Evolutionary conservation across 2,888 invertebrate genomes (phyloP), one percentile per base, ranked within the genome.

Genomic region (Dicranocentrus wangi): DNA sequence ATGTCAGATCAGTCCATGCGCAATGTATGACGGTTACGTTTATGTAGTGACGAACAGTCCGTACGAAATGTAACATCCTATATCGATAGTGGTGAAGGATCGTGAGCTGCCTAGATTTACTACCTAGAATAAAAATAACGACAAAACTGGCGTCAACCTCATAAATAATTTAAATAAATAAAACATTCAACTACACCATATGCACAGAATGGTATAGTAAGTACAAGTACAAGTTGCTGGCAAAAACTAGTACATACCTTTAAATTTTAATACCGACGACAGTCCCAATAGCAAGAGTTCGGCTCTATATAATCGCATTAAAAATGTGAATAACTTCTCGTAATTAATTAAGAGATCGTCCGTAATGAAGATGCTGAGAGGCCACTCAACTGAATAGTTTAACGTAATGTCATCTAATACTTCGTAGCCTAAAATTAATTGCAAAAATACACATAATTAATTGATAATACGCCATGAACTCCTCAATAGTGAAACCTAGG

Each of bases 41-140:
- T 70, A 95, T 91, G 88, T 95, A 94, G 89, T 93, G 93, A 88
- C 94, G 93, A 27, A 94, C 88, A 0, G 93, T 93, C 78, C 93
- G 91, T 58, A 94, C 91, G 87, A 95, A 92, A 76, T 94, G 93
- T 28, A 93, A 92, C 92, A 95, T 93, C 21, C 93, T 90, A 87
- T 94, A 93, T 0, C 94, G 91, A 87, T 92, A 93, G 78, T 93
- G 90, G 87, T 94, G 94, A 10, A 94, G 83, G 69, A 92, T 91
- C 68, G 93, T 91, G 89, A 93, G 94, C 82, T 95, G 94, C 0
- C 91, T 91, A 0, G 93, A 93, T 39, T 79, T 72, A 17, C 47
- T 66, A 21, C 72, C 82, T 82, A 21, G 43, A 61, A 72, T 23
- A 28, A 66, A 68, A 58, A 2, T n/a, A n/a, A n/a, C n/a, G 21